Evolutionary conservation across 2,888 invertebrate genomes (phyloP).

Genomic region (Dolichopus griseipennis): DNA sequence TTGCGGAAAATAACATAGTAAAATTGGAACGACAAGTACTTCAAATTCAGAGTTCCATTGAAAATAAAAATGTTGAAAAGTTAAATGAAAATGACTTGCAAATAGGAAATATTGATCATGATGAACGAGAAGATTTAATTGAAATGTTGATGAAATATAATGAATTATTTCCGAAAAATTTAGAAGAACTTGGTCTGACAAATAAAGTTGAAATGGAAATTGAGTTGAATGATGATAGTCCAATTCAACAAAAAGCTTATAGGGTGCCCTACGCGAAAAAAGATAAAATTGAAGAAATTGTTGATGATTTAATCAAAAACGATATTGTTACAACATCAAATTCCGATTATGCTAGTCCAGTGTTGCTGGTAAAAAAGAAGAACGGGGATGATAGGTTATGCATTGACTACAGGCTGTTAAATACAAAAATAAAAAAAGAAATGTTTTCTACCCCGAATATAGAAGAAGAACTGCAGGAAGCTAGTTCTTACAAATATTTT

Average conservation of each 20-base stretch:
- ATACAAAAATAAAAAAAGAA: neutral
- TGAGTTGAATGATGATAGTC: neutral
- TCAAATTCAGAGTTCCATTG: neutral
- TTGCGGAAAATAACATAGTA: neutral
- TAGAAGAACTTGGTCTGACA: neutral
- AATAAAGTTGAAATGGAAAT: neutral
- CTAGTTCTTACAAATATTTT: neutral
- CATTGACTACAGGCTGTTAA: neutral
- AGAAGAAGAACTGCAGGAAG: neutral
- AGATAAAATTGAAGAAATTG: neutral
- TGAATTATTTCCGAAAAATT: neutral
- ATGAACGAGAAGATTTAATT: neutral
- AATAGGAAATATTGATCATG: neutral
- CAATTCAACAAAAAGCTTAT: neutral
- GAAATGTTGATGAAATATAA: neutral
- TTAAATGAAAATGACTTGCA: neutral
- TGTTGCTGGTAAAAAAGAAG: neutral
- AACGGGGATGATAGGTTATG: neutral
- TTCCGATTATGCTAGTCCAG: neutral
- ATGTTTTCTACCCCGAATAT: neutral
- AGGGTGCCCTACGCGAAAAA: neutral
- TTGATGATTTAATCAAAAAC: neutral
- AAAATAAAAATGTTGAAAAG: neutral
- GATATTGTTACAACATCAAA: neutral
- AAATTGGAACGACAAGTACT: neutral